A percentile compares a stretch with the other conserved stretches of the same genome.
phyloP scores from a whole-genome alignment of 2,113 vertebrate species.

The Spea multiplicata region DNA sequence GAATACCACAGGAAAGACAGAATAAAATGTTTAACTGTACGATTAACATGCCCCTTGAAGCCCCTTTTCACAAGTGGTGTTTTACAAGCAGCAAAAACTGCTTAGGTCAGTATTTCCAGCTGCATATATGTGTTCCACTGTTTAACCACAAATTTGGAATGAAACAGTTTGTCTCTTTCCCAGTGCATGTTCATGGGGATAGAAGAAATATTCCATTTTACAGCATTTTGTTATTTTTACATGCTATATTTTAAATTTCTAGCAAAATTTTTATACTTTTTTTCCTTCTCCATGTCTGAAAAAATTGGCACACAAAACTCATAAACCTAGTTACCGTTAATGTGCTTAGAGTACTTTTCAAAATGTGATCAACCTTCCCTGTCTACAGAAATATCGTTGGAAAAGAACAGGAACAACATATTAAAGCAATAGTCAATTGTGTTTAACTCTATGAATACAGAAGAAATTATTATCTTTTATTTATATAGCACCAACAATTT shows the following conservation, averaged over 20 bases:
- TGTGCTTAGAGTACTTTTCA: background rate
- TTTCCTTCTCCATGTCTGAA: background rate
- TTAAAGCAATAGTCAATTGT: too few species aligned
- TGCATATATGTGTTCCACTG: slow-evolving; percentile 15
- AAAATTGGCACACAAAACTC: slow-evolving; percentile 7
- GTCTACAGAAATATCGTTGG: too few species aligned
- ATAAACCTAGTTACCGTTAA: slow-evolving; percentile 18
- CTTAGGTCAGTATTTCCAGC: background rate
- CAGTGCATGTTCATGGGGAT: slow-evolving; percentile 15
- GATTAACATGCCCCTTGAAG: background rate
- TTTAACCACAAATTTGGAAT: slow-evolving; percentile 27
- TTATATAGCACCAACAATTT: too few species aligned
- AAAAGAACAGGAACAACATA: too few species aligned
- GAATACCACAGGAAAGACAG: too few species aligned
- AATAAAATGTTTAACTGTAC: too few species aligned
- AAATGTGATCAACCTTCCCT: too few species aligned
- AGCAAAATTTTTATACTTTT: background rate
- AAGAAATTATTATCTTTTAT: too few species aligned
- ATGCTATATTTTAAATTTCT: slow-evolving; percentile 6
- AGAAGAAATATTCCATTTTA: slow-evolving; percentile 19
- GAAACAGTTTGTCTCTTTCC: slow-evolving; percentile 7
- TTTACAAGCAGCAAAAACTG: background rate
- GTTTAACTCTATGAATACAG: too few species aligned
- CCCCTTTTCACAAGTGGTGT: background rate
- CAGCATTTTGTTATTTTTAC: slow-evolving; percentile 10